Base-by-base conservation (phyloP, 1,140 invertebrate species). In the Antheraea mylitta region DNA sequence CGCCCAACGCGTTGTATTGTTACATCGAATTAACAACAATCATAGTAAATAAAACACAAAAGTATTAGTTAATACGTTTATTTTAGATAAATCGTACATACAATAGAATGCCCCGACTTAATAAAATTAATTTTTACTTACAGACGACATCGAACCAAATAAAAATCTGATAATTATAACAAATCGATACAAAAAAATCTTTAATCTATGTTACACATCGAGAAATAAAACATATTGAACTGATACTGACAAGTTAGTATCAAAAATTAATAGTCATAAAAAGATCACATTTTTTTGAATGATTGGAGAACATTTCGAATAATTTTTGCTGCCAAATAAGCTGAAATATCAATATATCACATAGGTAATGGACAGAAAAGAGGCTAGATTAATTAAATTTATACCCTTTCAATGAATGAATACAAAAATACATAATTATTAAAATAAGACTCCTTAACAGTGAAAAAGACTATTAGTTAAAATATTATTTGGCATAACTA, bases 101-200 rank as follows among this genome's bases (percentile, higher is more conserved):
- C 22, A 30, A 37, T 63, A 63, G 22, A 63, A 63, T 63, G 61
- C 61, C 61, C 61, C 61, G 61, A 37, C 45, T 2, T 53, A 6
- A 63, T 37, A 37, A 37, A 63, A 63, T 63, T 63, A 63, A 36
- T 63, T 30, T 63, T 37, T 37, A 63, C 22, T 37, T 63, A 63
- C 30, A 30, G 61, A 63, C 61, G 61, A 61, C 59, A 36, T 37
- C 61, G 61, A 63, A 63, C 61, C 61, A n/a, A 63, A 63, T 63
- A 63, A 63, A 53, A 63, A 63, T 63, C 61, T 63, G 11, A 63
- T 18, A 60, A 63, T 63, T 63, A 63, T 63, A 63, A 63, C 61
- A 63, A 63, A 53, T 53, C 45, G 16, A 53, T 53, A 16, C 0
- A 16, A 53, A 53, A 16, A 53, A 53, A 53, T 13, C 4, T 7